These are phyloP conservation scores for Passer montanus DNA, from an alignment of 2,113 vertebrate species.

Conservation along the genomic window DNA sequence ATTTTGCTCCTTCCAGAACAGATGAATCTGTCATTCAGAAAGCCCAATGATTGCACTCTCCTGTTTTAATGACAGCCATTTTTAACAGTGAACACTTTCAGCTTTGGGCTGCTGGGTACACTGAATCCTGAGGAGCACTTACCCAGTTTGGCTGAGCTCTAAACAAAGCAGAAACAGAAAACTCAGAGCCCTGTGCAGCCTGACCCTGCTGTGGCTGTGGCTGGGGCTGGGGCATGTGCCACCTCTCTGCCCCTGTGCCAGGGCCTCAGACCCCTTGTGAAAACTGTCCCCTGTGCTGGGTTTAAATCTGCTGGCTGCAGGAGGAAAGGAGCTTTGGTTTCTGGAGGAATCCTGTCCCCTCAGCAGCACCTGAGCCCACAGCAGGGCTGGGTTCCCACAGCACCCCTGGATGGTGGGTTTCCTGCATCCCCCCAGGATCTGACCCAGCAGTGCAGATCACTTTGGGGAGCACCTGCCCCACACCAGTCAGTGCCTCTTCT, in stretches of 20 bases:
- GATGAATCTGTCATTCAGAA: background rate
- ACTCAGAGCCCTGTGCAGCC: background rate
- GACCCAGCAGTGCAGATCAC: background rate
- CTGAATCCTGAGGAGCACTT: background rate
- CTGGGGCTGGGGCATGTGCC: background rate
- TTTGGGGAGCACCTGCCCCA: background rate
- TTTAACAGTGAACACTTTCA: background rate
- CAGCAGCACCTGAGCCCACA: accelerated
- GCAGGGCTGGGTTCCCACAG: background rate
- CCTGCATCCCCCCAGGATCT: too few relatives aligned
- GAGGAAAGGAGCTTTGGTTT: background rate
- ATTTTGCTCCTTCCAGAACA: background rate
- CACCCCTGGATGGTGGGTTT: background rate
- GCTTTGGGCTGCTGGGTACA: background rate
- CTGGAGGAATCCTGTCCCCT: background rate
- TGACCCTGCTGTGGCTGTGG: background rate
- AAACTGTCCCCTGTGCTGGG: background rate
- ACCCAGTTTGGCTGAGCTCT: background rate
- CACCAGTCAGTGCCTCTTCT: background rate
- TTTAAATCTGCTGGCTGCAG: background rate
- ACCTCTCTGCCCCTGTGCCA: background rate
- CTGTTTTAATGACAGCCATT: background rate
- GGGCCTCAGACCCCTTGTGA: background rate
- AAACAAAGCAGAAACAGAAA: background rate
- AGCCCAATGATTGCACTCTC: background rate